Evolutionary conservation across 2,888 invertebrate genomes (phyloP).

Genomic region (Masnerella sp.): DNA sequence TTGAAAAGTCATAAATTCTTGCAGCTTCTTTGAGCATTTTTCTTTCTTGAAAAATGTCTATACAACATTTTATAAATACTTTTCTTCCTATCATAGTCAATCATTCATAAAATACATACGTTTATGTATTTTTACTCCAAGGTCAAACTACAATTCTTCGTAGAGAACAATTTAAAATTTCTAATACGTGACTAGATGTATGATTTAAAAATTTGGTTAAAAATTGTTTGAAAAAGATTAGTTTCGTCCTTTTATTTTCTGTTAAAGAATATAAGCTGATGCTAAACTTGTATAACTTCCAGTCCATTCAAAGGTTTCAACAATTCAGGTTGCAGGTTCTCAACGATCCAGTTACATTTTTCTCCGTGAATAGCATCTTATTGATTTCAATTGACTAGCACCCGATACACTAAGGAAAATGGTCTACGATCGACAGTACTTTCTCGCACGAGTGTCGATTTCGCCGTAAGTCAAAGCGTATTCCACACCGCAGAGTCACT

Average conservation of each 20-base stretch:
- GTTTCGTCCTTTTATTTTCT: too few species aligned
- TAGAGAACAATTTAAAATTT: too few species aligned
- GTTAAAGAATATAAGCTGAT: too few species aligned
- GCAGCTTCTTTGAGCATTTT: constrained; percentile 9
- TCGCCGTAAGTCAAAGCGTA: constrained; percentile 19
- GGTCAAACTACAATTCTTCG: too few species aligned
- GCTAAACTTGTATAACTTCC: too few species aligned
- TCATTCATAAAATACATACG: neutral
- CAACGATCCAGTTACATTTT: constrained; percentile 4
- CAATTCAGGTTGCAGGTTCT: neutral
- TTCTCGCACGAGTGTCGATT: constrained; percentile 53
- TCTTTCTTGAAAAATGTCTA: neutral
- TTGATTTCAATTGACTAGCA: constrained; percentile 14
- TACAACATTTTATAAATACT: neutral
- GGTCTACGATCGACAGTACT: constrained; percentile 32
- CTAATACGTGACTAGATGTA: too few species aligned
- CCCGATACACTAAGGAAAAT: constrained; percentile 24
- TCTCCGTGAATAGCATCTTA: constrained; percentile 7
- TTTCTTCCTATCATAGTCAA: constrained; percentile 5
- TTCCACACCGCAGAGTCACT: constrained; percentile 22
- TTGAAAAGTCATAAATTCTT: constrained; percentile 34
- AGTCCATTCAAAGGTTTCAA: too few species aligned
- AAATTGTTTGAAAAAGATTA: too few species aligned
- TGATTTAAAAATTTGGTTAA: too few species aligned
- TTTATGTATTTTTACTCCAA: too few species aligned